phyloP scores from a whole-genome alignment of 1,140 invertebrate genomes.

The Helicoverpa armigera region DNA sequence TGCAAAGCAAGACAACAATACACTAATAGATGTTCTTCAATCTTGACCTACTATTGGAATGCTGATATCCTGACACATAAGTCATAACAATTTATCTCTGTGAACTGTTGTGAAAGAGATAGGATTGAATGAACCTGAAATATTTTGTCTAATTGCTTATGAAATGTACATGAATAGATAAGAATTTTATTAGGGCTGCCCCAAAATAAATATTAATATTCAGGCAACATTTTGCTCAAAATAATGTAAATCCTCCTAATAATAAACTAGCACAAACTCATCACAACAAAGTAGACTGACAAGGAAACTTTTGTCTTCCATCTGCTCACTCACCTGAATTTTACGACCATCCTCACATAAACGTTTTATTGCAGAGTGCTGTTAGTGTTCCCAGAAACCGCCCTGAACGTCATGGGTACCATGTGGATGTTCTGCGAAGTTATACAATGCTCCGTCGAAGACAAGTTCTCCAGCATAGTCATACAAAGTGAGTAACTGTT shows the following conservation, averaged over 20 bases:
- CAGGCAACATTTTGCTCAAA: no score
- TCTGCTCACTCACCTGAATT: neutral
- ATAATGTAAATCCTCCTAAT: no score
- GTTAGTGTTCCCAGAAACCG: conserved; percentile 91
- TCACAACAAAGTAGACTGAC: neutral
- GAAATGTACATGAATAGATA: neutral
- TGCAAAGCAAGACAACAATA: conserved; percentile 9
- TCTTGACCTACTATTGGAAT: conserved; percentile 14
- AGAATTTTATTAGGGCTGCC: neutral
- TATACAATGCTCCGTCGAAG: conserved; percentile 89
- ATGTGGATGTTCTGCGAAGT: conserved; percentile 93
- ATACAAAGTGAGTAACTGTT: conserved; percentile 88
- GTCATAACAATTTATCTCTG: neutral
- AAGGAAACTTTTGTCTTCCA: neutral
- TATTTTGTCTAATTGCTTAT: conserved; percentile 2
- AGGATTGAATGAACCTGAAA: neutral
- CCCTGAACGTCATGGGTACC: conserved; percentile 92
- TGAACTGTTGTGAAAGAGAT: conserved; percentile 32
- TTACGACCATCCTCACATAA: conserved; percentile 17
- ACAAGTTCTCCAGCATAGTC: conserved; percentile 90
- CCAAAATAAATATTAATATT: no score
- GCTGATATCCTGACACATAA: neutral
- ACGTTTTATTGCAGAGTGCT: conserved; percentile 87
- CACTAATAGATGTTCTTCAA: neutral
- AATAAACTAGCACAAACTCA: no score